Conservation (phyloP, 2,797 vertebrate species). For the Trachops cirrhosus region DNA sequence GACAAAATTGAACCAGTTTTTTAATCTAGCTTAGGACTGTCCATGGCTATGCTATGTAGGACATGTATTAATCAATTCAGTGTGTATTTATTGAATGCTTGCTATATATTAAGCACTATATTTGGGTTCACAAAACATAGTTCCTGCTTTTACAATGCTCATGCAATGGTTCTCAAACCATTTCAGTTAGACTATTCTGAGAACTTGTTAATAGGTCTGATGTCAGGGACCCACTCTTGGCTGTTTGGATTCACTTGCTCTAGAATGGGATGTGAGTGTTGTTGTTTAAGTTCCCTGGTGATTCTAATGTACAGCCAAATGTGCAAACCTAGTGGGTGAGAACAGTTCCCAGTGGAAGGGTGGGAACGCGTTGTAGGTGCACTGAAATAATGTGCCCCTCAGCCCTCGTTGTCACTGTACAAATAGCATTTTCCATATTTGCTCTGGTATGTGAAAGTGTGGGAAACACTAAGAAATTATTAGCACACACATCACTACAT, state of each 20-base stretch:
- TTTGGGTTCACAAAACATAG: not conserved
- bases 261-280: not conserved
- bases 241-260: not conserved
- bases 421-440: not conserved
- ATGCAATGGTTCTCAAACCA: not conserved
- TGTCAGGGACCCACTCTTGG: not conserved
- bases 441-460: not conserved
- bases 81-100: not conserved
- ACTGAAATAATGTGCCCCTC: not conserved
- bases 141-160: not conserved
- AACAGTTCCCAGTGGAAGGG: not conserved
- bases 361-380: not conserved
- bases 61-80: not conserved
- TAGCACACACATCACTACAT: not conserved
- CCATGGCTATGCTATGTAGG: not conserved
- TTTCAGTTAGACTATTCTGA: not conserved
- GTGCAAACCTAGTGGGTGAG: not conserved
- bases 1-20: not conserved
- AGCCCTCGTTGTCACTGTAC: not conserved
- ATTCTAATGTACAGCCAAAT: not conserved
- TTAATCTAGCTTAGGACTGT: not conserved
- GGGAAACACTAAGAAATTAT: not conserved
- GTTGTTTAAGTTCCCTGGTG: not conserved
- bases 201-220: not conserved
- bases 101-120: not conserved